phyloP scores from a whole-genome alignment of 2,797 vertebrate genomes.

The Sebastes cheni region DNA sequence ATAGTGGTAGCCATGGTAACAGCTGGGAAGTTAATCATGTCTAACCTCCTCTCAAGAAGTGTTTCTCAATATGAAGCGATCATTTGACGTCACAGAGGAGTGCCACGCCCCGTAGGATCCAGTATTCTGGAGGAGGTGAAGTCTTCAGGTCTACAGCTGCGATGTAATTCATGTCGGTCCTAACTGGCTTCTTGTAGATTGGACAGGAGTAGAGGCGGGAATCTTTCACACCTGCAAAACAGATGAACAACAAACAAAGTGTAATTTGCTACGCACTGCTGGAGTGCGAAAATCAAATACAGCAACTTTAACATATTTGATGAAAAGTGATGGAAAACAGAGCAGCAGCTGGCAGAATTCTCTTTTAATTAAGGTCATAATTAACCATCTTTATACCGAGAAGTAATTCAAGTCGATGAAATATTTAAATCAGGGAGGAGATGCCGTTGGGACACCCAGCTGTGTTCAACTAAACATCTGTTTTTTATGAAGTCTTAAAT shows the following conservation, averaged over 20 bases:
- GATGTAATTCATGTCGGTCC: slow-evolving; percentile 92
- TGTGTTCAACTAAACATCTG: slow-evolving; percentile 23
- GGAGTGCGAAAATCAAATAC: neutral
- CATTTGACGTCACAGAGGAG: slow-evolving; percentile 95
- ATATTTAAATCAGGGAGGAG: slow-evolving; percentile 1
- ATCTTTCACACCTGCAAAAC: slow-evolving; percentile 82
- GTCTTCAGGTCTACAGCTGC: slow-evolving; percentile 90
- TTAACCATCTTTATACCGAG: neutral
- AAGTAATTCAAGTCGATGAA: slow-evolving; percentile 5
- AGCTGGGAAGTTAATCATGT: neutral
- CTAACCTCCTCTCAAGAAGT: neutral
- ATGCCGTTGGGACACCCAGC: neutral
- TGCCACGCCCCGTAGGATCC: slow-evolving; percentile 93
- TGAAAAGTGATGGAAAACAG: neutral
- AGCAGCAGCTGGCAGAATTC: neutral
- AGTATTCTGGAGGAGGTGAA: slow-evolving; percentile 86
- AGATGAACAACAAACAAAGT: neutral
- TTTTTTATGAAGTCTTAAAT: slow-evolving; percentile 23
- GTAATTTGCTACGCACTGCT: neutral
- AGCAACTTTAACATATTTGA: neutral
- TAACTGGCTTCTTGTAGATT: slow-evolving; percentile 91
- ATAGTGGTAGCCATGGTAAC: neutral
- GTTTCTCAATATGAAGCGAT: slow-evolving; percentile 9
- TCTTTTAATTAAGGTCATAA: neutral
- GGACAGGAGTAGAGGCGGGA: slow-evolving; percentile 89